phyloP scores from a whole-genome alignment of 2,888 invertebrate species.

The Sthenelais limicola region DNA sequence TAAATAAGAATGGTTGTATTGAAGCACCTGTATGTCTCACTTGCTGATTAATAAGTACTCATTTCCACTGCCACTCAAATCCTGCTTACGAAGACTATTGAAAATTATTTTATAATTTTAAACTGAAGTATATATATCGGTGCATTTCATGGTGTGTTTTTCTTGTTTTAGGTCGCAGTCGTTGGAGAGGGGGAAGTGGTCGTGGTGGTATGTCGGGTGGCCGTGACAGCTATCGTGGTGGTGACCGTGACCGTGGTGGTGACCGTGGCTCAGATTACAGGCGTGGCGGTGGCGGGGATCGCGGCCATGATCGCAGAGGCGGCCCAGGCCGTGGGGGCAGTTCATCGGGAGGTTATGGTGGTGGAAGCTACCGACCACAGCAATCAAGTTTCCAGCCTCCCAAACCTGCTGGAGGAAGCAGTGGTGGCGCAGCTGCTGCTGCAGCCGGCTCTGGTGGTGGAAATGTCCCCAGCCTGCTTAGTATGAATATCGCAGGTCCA shows the following conservation, averaged over 20 bases:
- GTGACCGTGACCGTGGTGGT: slow-evolving; percentile 40
- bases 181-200: slow-evolving; percentile 45
- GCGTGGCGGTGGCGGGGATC: slow-evolving; percentile 41
- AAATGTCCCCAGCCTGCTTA: slow-evolving; percentile 28
- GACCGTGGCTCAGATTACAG: slow-evolving; percentile 46
- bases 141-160: no score
- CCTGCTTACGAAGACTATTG: no score
- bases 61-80: no score
- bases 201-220: slow-evolving; percentile 34
- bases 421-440: slow-evolving; percentile 21
- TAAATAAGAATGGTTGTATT: no score
- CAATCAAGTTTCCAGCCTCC: slow-evolving; percentile 11
- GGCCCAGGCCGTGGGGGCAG: slow-evolving; percentile 28
- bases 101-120: no score
- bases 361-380: slow-evolving; percentile 36
- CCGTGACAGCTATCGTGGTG: slow-evolving; percentile 35
- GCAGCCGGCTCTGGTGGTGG: slow-evolving; percentile 28
- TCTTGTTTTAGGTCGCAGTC: slow-evolving; percentile 56
- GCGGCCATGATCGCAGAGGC: slow-evolving; percentile 37
- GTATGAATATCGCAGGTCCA: slow-evolving; percentile 37
- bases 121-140: no score
- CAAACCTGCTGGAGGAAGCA: slow-evolving; percentile 17
- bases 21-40: no score
- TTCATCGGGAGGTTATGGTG: slow-evolving; percentile 30
- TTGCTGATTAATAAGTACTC: no score